A percentile compares a stretch with the other conserved stretches of the same genome.
Evolutionary conservation across 2,113 vertebrate species (phyloP).

Genomic region (Nanorana parkeri): DNA sequence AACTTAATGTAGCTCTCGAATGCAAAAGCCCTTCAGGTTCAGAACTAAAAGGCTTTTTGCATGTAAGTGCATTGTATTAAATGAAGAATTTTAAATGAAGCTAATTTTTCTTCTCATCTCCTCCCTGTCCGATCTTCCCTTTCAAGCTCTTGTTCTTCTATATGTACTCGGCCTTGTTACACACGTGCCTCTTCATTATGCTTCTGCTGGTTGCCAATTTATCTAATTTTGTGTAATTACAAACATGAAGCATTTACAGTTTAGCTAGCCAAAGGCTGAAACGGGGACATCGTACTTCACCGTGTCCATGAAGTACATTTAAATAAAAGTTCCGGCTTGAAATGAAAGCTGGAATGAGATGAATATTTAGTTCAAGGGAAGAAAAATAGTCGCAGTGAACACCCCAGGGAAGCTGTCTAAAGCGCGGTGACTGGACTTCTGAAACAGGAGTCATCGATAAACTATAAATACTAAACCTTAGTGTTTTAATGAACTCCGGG

Average conservation of each 20-base stretch:
- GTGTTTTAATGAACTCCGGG: too few relatives aligned
- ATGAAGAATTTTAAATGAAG: neutral
- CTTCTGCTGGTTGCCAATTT: conserved; percentile 1
- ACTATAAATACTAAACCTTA: too few relatives aligned
- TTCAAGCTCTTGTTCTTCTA: neutral
- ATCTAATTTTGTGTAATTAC: conserved; percentile 28
- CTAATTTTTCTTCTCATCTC: conserved; percentile 17
- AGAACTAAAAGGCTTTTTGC: conserved; percentile 9
- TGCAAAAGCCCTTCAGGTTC: conserved; percentile 1
- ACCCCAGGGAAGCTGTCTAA: too few relatives aligned
- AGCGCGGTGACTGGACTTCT: too few relatives aligned
- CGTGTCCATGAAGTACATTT: neutral
- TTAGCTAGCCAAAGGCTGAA: conserved; percentile 8
- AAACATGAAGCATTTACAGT: conserved; percentile 9
- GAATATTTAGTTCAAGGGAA: too few relatives aligned
- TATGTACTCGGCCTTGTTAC: neutral
- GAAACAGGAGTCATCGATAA: too few relatives aligned
- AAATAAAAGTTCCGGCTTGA: too few relatives aligned
- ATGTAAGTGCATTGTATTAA: conserved; percentile 28
- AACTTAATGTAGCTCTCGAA: conserved; percentile 18
- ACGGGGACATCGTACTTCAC: neutral
- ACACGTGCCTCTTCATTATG: conserved; percentile 11
- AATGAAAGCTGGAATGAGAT: too few relatives aligned
- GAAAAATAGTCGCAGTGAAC: too few relatives aligned
- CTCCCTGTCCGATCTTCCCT: neutral